Conservation (phyloP, 2,888 invertebrate genomes). For the Allacma fusca region DNA sequence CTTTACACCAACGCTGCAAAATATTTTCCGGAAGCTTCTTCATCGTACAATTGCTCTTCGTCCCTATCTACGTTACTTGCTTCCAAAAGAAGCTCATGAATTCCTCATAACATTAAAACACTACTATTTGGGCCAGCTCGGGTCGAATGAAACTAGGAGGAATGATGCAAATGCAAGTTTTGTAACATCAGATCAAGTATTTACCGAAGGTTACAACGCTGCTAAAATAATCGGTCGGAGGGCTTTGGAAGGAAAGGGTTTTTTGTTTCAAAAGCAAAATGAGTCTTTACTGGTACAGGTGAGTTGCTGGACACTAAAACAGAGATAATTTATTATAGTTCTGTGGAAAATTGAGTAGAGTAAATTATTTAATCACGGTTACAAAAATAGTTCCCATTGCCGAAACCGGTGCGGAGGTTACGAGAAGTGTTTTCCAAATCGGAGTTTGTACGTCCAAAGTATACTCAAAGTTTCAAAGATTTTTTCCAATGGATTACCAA, state of each 20-base stretch:
- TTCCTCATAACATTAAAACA: conserved; percentile 25
- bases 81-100: conserved; percentile 44
- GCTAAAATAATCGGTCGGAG: not conserved
- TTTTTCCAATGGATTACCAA: conserved; percentile 31
- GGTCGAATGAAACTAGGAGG: not conserved
- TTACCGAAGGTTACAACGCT: conserved; percentile 25
- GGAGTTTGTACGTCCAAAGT: not conserved
- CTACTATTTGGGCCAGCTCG: conserved; percentile 29
- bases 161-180: not conserved
- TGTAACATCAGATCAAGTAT: conserved; percentile 13
- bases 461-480: not conserved
- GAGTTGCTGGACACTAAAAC: not conserved
- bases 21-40: not conserved
- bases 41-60: conserved; percentile 18
- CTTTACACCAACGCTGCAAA: not conserved
- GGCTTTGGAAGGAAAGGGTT: conserved; percentile 38
- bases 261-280: conserved; percentile 13
- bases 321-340: no score
- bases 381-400: conserved; percentile 39
- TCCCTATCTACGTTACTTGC: conserved; percentile 10
- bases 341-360: no score
- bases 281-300: conserved; percentile 35
- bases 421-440: conserved; percentile 34
- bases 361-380: no score
- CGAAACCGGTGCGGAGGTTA: conserved; percentile 22